A percentile compares a stretch with the other conserved stretches of the same genome.
Evolutionary conservation across 2,113 vertebrate species (phyloP).

Genomic region (Cacatua alba): DNA sequence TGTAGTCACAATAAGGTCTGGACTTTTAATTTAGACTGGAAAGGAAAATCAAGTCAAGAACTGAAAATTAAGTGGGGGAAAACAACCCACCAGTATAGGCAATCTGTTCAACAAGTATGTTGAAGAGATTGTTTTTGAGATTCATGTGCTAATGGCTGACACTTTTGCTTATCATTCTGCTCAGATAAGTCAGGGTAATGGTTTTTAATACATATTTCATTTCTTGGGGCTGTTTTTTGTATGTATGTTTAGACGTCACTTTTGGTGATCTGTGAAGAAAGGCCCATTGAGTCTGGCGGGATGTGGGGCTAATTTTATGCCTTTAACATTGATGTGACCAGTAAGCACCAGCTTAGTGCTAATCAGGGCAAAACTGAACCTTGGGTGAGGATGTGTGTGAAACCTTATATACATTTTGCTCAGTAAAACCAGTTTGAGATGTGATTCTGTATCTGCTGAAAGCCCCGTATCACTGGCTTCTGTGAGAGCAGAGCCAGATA

Average conservation of each 20-base stretch:
- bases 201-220: background rate
- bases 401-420: background rate
- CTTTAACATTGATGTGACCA: constrained; percentile 15
- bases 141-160: constrained; percentile 4
- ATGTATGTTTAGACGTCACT: background rate
- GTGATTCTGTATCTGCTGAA: constrained; percentile 26
- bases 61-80: rapidly evolving
- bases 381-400: constrained; percentile 30
- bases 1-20: constrained; percentile 74
- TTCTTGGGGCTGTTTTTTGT: background rate
- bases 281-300: background rate
- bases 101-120: background rate
- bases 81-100: background rate
- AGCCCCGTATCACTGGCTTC: background rate
- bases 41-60: constrained; percentile 14
- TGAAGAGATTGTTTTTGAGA: constrained; percentile 16
- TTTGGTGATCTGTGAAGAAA: background rate
- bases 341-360: background rate
- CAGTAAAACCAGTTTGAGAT: background rate
- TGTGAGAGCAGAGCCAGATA: background rate
- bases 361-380: background rate
- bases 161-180: background rate
- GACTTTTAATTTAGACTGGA: constrained; percentile 69
- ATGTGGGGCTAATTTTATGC: background rate
- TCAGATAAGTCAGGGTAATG: background rate